Conservation (phyloP, 1,140 invertebrate species). For the Lordiphosa stackelbergi region DNA sequence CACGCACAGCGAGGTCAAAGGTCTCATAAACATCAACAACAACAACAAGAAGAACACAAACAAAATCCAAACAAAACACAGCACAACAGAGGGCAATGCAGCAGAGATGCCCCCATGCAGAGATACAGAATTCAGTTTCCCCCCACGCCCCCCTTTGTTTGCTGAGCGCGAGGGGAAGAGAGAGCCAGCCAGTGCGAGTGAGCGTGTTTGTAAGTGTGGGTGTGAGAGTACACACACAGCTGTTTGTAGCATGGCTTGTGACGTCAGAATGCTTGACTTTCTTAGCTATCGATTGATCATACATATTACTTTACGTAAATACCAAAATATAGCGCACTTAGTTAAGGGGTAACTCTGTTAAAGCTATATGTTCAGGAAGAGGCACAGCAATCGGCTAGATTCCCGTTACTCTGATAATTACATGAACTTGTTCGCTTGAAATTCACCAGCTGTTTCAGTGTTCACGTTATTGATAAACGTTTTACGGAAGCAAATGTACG, state of each 20-base stretch:
- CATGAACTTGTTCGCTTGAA: too few species aligned
- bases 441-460: too few species aligned
- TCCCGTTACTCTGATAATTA: too few species aligned
- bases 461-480: too few species aligned
- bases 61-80: conserved; percentile 18
- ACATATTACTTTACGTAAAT: neutral
- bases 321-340: neutral
- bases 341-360: too few species aligned
- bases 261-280: conserved; percentile 22
- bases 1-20: conserved; percentile 53
- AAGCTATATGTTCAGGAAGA: too few species aligned
- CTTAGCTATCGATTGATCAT: conserved; percentile 29
- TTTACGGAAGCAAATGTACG: too few species aligned
- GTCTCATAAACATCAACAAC: conserved; percentile 36
- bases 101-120: conserved; percentile 34
- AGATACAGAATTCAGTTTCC: conserved; percentile 6
- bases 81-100: conserved; percentile 30
- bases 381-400: too few species aligned
- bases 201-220: neutral
- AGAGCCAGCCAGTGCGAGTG: neutral
- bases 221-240: conserved; percentile 21
- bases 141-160: conserved; percentile 44
- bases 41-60: conserved; percentile 19
- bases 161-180: conserved; percentile 21
- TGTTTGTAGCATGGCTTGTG: conserved; percentile 22